A percentile compares a stretch with the other conserved stretches of the same genome.
These are phyloP conservation scores for Urosaurus nigricauda DNA, from an alignment of 2,797 vertebrate genomes.

Conservation along the genomic window DNA sequence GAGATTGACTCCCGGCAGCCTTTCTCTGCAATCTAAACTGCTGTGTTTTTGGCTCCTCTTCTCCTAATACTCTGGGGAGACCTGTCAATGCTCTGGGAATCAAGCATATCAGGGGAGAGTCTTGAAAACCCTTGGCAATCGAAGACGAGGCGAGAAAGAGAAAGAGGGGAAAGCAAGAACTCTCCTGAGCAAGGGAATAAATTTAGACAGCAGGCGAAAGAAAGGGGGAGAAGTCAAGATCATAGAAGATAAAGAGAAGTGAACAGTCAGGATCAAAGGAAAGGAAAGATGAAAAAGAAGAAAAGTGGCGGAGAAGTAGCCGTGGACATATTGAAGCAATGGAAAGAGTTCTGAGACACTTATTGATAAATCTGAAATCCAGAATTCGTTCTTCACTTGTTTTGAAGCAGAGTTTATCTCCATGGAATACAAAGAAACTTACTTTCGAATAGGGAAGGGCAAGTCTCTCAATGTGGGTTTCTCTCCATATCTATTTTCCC, in stretches of 20 bases:
- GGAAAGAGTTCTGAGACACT: not conserved
- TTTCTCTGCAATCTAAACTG: slow-evolving; percentile 41
- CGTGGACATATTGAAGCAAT: slow-evolving; percentile 24
- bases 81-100: slow-evolving; percentile 32
- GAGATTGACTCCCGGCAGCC: slow-evolving; percentile 14
- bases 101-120: slow-evolving; percentile 38
- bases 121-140: slow-evolving; percentile 19
- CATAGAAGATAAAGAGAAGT: slow-evolving; percentile 49
- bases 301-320: slow-evolving; percentile 25
- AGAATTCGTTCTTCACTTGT: rapidly evolving
- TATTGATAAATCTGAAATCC: not conserved
- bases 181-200: slow-evolving; percentile 41
- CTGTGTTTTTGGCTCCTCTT: slow-evolving; percentile 16
- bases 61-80: slow-evolving; percentile 34
- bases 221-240: slow-evolving; percentile 39
- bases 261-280: slow-evolving; percentile 41
- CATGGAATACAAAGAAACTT: not conserved
- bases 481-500: no score
- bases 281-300: slow-evolving; percentile 53
- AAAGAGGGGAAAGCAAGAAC: not conserved
- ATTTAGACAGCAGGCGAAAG: slow-evolving; percentile 42
- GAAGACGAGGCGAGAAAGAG: not conserved
- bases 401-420: not conserved
- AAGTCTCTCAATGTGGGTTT: no score
- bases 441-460: no score